Base-by-base conservation (phyloP, 2,888 invertebrate genomes). In the Ceriagrion tenellum region DNA sequence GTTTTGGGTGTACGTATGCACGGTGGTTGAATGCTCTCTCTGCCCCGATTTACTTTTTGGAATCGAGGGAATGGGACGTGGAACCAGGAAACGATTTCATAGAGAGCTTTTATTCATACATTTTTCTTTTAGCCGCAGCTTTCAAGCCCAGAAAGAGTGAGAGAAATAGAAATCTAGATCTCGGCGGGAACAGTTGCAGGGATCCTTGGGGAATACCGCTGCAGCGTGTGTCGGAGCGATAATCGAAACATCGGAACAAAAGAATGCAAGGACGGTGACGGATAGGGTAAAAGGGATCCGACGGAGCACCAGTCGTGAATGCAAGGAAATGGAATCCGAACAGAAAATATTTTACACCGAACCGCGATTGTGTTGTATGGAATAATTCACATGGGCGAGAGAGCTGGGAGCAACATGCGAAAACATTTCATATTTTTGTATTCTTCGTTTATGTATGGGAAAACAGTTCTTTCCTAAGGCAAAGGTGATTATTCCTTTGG, bases 201-300 rank as follows among this genome's bases (percentile, higher is more conserved):
- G 13, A 81, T 81, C 81, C 35, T n/a, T n/a, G 4, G 81, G 81
- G 81, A 81, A 81, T 35, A 81, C 81, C 16, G 13, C 81, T 35
- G 30, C 81, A 59, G 20, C n/a, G n/a, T 8, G 81, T 35, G 30
- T 8, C 81, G 81, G 35, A 35, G 18, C 35, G 30, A 81, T 81
- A 81, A 81, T 81, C 81, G 81, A 81, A n/a, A 81, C 81, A 35
- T 81, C 30, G 12, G 81, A 81, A 81, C 81, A 81, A 81, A 81
- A 81, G 81, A 81, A 35, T 81, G 30, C 16, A 30, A 26, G 35
- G 35, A 0, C 35, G 81, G 13, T 81, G 81, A 81, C 81, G 35
- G 16, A 81, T 13, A 81, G 13, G 8, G 35, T 81, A 81, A 81
- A 35, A 59, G 12, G 35, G 13, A 35, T 81, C 81, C 81, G 35